Evolutionary conservation across 2,888 invertebrate species (phyloP).

Genomic region (Microctonus hyperodae): DNA sequence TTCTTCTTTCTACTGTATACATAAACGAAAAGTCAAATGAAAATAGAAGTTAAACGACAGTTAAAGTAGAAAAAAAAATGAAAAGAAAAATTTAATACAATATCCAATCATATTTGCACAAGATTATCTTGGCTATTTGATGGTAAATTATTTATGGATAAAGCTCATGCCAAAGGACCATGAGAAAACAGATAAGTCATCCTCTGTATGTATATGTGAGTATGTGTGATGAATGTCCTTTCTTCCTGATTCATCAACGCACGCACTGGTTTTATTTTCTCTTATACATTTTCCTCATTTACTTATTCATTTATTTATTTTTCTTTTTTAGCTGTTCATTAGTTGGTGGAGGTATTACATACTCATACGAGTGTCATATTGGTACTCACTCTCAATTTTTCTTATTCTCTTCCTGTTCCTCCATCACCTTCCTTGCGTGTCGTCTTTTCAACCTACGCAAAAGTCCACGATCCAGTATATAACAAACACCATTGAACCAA

Average conservation of each 20-base stretch:
- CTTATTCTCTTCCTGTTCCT: not conserved
- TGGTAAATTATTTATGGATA: not conserved
- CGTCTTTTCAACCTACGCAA: constrained; percentile 23
- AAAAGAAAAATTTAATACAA: not conserved
- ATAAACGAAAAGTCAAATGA: not conserved
- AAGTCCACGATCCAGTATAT: not conserved
- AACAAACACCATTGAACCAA: not conserved
- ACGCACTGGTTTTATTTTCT: not conserved
- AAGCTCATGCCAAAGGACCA: not conserved
- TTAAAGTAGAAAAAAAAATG: too few relatives aligned
- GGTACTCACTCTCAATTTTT: not conserved
- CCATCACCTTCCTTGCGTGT: constrained; percentile 4
- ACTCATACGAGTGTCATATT: not conserved
- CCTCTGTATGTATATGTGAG: too few relatives aligned
- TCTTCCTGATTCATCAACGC: not conserved
- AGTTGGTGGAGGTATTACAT: not conserved
- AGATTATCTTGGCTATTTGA: not conserved
- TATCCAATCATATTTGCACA: not conserved
- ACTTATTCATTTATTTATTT: not conserved
- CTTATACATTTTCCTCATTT: too few relatives aligned
- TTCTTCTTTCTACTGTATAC: not conserved
- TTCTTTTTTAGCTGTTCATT: not conserved
- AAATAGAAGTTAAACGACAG: not conserved
- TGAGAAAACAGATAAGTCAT: not conserved
- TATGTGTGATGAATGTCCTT: too few relatives aligned